Evolutionary conservation across 1,140 invertebrate genomes (phyloP), one percentile per base, ranked within the genome.

Genomic region (Nasonia longicornis): DNA sequence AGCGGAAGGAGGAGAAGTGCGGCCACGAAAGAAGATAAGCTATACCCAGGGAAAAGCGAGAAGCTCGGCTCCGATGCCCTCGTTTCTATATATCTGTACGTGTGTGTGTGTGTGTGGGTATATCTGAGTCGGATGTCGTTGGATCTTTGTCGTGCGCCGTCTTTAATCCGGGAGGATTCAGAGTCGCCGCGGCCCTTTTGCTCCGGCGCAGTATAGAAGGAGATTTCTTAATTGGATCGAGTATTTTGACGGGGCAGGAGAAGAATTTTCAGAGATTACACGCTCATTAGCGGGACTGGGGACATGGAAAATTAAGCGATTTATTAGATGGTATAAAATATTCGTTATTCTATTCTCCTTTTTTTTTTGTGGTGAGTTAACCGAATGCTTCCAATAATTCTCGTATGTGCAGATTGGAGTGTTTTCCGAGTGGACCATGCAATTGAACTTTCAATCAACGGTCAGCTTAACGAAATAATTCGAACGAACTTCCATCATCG

Each of bases 171-270:
- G 12, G 14, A 20, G 29, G 20, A 35, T 63, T 72, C 48, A 3
- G 31, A n/a, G 20, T 35, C 4, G 3, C 4, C 3, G 31, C 31
- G 8, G 6, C 10, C 35, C 35, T 38, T 38, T 38, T 38, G 35
- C 35, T 38, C 82, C 35, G 8, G 1, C 20, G 29, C 38, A 26
- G 26, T 26, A 26, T 26, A 26, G 26, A 26, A 38, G 75, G 29
- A 77, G 70, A 77, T 69, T 77, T 69, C 76, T 52, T 77, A 70
- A 77, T 77, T 77, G 38, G 76, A 70, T 77, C 42, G 38, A 69
- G 35, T 48, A 45, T 52, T 48, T 70, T 63, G 35, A 26, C 2
- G 22, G 11, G 12, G 58, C 42, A 8, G 6, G 8, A n/a, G 26
- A n/a, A 26, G 22, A 45, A 75, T 2, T 64, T 64, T 75, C 20